These are phyloP conservation scores for Cotesia chilonis DNA, from an alignment of 1,140 invertebrate genomes.

Conservation along the genomic window DNA sequence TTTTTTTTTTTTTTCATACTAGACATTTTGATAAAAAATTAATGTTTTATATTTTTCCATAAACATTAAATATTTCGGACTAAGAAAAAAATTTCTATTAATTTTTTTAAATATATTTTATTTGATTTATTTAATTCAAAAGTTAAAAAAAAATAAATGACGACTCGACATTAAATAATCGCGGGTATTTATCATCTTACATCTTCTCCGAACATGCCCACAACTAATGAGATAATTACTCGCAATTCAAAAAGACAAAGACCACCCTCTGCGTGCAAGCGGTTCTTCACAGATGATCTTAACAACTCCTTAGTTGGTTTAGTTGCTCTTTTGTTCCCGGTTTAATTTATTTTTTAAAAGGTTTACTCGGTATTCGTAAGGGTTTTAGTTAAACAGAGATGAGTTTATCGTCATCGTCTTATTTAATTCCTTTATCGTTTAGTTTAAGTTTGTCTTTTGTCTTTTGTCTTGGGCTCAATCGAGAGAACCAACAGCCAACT, in stretches of 20 bases:
- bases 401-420: background rate
- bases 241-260: constrained; percentile 37
- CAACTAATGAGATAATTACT: constrained; percentile 37
- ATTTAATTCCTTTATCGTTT: background rate
- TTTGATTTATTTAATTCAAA: too few relatives aligned
- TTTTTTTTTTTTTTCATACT: too few relatives aligned
- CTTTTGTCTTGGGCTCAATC: constrained; percentile 11
- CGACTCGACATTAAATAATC: constrained; percentile 20
- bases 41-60: too few relatives aligned
- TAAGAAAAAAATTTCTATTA: too few relatives aligned
- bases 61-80: too few relatives aligned
- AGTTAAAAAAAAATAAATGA: constrained; percentile 21
- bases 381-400: too few relatives aligned
- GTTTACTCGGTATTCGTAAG: too few relatives aligned
- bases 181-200: constrained; percentile 25
- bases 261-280: constrained; percentile 21
- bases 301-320: background rate
- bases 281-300: constrained; percentile 8
- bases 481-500: constrained; percentile 33
- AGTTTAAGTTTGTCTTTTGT: background rate
- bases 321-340: constrained; percentile 16
- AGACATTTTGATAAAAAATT: too few relatives aligned
- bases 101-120: too few relatives aligned
- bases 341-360: constrained; percentile 2
- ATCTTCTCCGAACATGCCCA: constrained; percentile 18